A percentile compares a stretch with the other conserved stretches of the same genome.
These are phyloP conservation scores for Tragelaphus buxtoni DNA, from an alignment of 2,113 vertebrate genomes.

Conservation along the genomic window DNA sequence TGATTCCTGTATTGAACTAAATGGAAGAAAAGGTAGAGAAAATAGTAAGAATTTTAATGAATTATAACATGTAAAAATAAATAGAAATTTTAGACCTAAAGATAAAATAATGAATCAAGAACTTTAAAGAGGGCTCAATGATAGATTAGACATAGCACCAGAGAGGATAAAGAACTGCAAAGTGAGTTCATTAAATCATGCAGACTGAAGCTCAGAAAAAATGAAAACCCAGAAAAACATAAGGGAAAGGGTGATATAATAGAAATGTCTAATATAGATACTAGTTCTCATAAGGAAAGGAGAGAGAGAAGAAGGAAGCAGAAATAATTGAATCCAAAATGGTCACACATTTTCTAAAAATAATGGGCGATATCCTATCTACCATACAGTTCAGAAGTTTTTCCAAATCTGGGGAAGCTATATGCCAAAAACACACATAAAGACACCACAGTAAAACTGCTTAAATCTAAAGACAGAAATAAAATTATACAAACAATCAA, in stretches of 20 bases:
- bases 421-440: neutral
- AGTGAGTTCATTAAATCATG: neutral
- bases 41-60: neutral
- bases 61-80: neutral
- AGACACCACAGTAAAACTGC: neutral
- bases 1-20: neutral
- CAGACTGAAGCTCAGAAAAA: too few relatives aligned
- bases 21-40: neutral
- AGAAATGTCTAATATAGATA: neutral
- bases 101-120: neutral
- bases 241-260: neutral
- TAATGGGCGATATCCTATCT: neutral
- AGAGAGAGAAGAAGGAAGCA: neutral
- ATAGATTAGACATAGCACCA: neutral
- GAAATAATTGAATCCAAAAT: neutral
- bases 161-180: neutral
- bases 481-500: neutral
- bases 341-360: neutral
- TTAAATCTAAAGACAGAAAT: neutral
- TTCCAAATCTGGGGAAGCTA: neutral
- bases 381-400: neutral
- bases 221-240: neutral
- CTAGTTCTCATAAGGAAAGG: neutral
- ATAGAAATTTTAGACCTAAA: neutral
- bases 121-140: neutral